Evolutionary conservation across 2,888 invertebrate species (phyloP).

Genomic region (Agonopterix subpropinquella): DNA sequence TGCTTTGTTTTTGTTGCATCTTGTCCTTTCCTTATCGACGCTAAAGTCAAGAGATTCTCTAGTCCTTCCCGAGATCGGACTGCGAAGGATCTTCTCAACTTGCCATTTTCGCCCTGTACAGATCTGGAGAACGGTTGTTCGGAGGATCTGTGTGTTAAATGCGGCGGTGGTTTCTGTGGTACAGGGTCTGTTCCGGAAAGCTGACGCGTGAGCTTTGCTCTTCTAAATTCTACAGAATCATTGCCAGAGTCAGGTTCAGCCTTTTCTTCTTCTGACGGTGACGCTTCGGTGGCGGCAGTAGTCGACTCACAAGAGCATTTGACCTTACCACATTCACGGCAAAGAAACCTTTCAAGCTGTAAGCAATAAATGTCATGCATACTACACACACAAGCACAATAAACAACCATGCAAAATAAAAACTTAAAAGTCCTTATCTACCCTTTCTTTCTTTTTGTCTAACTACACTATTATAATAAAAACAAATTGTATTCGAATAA

Average conservation of each 20-base stretch:
- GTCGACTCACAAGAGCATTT: constrained; percentile 76
- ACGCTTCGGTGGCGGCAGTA: constrained; percentile 23
- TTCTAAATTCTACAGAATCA: constrained; percentile 46
- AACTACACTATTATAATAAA: too few relatives aligned
- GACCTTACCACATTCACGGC: constrained; percentile 81
- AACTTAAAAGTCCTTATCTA: too few relatives aligned
- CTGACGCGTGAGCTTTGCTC: constrained; percentile 32
- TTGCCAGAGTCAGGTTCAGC: constrained; percentile 15
- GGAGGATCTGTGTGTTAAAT: constrained; percentile 35
- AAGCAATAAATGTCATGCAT: constrained; percentile 78
- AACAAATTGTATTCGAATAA: too few relatives aligned
- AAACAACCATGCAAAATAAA: constrained; percentile 46
- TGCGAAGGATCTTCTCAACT: constrained; percentile 59
- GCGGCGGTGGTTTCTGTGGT: constrained; percentile 24
- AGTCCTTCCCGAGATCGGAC: constrained; percentile 65
- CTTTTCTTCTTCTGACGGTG: constrained; percentile 15
- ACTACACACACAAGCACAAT: constrained; percentile 53
- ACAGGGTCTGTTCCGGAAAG: constrained; percentile 38
- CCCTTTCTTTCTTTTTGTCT: too few relatives aligned
- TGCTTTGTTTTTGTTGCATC: constrained; percentile 46
- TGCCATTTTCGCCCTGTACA: constrained; percentile 46
- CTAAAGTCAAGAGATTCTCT: constrained; percentile 56
- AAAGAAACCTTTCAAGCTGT: constrained; percentile 84
- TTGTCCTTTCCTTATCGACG: constrained; percentile 44
- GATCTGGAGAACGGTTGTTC: constrained; percentile 53